Conservation (phyloP, 2,113 vertebrate genomes). For the Orcinus orca region DNA sequence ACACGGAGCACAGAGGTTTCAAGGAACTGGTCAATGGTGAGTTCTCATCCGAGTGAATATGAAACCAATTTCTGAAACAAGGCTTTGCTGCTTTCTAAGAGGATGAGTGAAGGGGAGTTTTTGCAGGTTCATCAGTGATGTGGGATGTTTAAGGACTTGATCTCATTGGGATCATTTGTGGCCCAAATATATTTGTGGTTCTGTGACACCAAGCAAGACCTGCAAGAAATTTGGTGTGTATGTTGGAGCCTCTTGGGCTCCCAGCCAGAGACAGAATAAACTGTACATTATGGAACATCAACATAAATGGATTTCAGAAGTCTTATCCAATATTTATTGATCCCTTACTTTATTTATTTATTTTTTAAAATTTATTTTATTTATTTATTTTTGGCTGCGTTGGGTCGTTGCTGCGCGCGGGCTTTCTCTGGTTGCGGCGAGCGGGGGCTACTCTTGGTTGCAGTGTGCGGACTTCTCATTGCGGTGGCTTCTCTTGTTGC, state of each 20-base stretch:
- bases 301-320: not conserved
- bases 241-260: not conserved
- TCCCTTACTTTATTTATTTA: not conserved
- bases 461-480: no score
- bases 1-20: fast-evolving
- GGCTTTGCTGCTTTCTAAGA: not conserved
- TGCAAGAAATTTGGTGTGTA: not conserved
- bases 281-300: not conserved
- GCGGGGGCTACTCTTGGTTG: no score
- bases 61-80: not conserved
- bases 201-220: not conserved
- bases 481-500: no score
- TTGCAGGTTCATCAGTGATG: not conserved
- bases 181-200: not conserved
- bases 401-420: no score
- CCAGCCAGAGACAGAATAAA: not conserved
- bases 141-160: not conserved
- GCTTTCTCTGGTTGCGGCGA: no score
- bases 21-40: not conserved
- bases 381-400: no score
- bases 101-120: not conserved
- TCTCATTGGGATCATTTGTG: not conserved
- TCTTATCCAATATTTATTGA: not conserved
- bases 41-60: not conserved
- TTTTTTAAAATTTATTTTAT: no score